Conservation (phyloP, 2,113 vertebrate genomes). For the Agapornis roseicollis region DNA sequence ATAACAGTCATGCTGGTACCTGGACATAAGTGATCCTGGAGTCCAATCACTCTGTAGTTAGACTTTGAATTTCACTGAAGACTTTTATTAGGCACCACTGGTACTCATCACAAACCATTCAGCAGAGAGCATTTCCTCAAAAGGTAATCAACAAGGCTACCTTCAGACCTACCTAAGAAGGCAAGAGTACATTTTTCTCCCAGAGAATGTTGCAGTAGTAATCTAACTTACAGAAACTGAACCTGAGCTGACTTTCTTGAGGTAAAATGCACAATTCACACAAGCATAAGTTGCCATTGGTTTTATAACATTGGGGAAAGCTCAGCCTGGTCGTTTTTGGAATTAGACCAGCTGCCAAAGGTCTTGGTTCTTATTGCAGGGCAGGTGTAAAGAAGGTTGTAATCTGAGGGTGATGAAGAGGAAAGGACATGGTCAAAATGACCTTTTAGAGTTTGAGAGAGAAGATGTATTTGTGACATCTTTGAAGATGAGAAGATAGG, state of each 20-base stretch:
- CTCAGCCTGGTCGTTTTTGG: neutral
- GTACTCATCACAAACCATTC: neutral
- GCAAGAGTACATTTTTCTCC: neutral
- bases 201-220: neutral
- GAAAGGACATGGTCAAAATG: neutral
- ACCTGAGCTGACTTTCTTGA: neutral
- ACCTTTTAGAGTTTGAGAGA: neutral
- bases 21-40: neutral
- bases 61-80: neutral
- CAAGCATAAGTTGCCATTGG: accelerated
- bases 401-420: neutral
- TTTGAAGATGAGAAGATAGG: neutral
- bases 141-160: neutral
- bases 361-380: neutral
- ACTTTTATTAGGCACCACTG: neutral
- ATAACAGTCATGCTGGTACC: neutral
- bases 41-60: neutral
- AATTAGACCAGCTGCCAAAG: neutral
- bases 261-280: neutral
- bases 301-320: neutral
- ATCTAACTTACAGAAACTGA: neutral
- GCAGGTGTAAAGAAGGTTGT: neutral
- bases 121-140: neutral
- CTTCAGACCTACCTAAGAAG: neutral
- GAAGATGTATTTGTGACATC: neutral